Evolutionary conservation across 64 coral and sea anemone species (phyloP), one percentile per base, ranked within the genome.

Genomic region (Pocillopora damicornis): DNA sequence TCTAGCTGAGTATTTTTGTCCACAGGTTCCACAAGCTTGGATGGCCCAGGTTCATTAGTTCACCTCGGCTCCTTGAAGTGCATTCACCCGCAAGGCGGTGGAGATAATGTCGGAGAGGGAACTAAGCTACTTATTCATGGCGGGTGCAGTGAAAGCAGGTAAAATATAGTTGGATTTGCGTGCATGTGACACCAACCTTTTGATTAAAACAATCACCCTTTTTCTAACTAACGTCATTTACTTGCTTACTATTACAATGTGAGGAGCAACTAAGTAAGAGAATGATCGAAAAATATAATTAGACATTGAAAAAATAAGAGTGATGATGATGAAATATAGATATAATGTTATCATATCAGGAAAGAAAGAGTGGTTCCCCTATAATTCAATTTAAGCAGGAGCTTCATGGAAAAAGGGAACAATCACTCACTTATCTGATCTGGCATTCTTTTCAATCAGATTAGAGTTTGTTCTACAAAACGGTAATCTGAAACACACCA

Each of bases 11-110:
- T 17, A 65, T 7, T 76, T 79, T 74, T 9, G 12, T 59, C 5
- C 20, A 8, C 83, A 98, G 96, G 92, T 30, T 68, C 80, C 22
- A 93, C 87, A 2, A 82, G 90, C 59, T 3, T 98, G 30, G 83
- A 60, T 60, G 96, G 96, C 60, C 96, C 96, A 20, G 96, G 96
- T 5, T 98, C 93, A 37, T 76, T 98, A 59, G 86, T 92, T 23
- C 96, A 98, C 60, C 58, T 94, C 22, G 83, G 93, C 25, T 98
- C 96, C 8, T 62, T 92, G 45, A 95, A 95, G 51, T 98, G 96
- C 35, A 95, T 98, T 37, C 96, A 98, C 68, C 86, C 90, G 5
- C 15, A 68, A 9, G 89, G 90, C 5, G 96, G 96, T 18, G 90
- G 88, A 6, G 30, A 76, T 13, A 81, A 37, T 37, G 78, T 94